These are phyloP conservation scores for Zhuqinia jingwanae DNA, from an alignment of 2,888 invertebrate genomes.

Conservation along the genomic window DNA sequence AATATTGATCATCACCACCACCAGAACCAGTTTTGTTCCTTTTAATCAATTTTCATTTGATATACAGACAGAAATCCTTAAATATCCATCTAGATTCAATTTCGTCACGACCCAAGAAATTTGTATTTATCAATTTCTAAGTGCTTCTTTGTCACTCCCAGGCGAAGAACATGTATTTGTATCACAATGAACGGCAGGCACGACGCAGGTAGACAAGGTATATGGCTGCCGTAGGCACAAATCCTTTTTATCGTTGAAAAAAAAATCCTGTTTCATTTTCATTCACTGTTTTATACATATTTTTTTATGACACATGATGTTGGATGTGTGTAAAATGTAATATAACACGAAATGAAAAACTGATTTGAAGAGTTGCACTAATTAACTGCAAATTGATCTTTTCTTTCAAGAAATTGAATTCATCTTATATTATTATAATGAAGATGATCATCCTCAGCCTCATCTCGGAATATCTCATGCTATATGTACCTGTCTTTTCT, in stretches of 20 bases:
- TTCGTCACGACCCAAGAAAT: constrained; percentile 63
- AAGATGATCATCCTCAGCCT: constrained; percentile 16
- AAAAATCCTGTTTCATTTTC: constrained; percentile 52
- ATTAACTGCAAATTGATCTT: constrained; percentile 71
- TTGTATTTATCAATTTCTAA: constrained; percentile 59
- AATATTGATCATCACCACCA: constrained; percentile 37
- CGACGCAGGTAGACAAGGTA: constrained; percentile 5
- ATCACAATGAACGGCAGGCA: background rate
- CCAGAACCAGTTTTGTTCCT: constrained; percentile 63
- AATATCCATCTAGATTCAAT: constrained; percentile 58
- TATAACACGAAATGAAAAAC: constrained; percentile 49
- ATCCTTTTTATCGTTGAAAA: background rate
- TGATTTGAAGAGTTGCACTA: constrained; percentile 70
- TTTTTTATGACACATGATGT: background rate
- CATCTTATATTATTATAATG: background rate
- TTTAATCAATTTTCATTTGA: constrained; percentile 50
- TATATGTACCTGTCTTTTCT: background rate
- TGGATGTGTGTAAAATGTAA: background rate
- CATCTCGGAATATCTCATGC: background rate
- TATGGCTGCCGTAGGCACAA: background rate
- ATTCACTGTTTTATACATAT: constrained; percentile 14
- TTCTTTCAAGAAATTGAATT: constrained; percentile 31
- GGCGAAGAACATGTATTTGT: background rate
- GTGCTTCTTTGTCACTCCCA: constrained; percentile 13
- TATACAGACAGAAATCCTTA: constrained; percentile 4